phyloP scores from a whole-genome alignment of 1,140 invertebrate genomes.

The Oryzaephilus surinamensis region DNA sequence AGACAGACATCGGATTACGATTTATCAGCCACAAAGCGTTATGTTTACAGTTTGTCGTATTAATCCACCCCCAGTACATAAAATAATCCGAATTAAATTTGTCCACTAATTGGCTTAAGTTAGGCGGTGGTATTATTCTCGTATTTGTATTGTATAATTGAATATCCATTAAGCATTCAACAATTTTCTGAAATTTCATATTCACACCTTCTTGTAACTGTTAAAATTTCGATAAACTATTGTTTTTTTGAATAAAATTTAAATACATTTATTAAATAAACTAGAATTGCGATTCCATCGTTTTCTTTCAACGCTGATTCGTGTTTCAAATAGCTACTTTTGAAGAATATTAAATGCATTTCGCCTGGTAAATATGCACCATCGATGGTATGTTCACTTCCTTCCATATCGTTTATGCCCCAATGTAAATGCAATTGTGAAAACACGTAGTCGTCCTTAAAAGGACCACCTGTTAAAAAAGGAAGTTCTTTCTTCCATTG shows the following conservation, averaged over 20 bases:
- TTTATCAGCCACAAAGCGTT: slow-evolving; percentile 33
- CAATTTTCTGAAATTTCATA: too few relatives aligned
- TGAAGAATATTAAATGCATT: slow-evolving; percentile 46
- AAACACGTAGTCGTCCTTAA: slow-evolving; percentile 52
- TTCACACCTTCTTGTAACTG: too few relatives aligned
- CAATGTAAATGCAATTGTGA: slow-evolving; percentile 77
- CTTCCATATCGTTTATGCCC: slow-evolving; percentile 55
- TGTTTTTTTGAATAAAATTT: too few relatives aligned
- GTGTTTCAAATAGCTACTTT: slow-evolving; percentile 44
- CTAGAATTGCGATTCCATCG: slow-evolving; percentile 46
- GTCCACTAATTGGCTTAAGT: too few relatives aligned
- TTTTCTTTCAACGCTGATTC: slow-evolving; percentile 42
- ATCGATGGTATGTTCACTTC: slow-evolving; percentile 70
- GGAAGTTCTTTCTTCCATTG: slow-evolving; percentile 46
- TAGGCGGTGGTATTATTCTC: too few relatives aligned
- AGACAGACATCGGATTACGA: slow-evolving; percentile 29
- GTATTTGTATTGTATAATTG: too few relatives aligned
- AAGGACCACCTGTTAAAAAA: slow-evolving; percentile 47
- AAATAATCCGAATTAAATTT: slow-evolving; percentile 51
- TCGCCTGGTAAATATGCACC: slow-evolving; percentile 47
- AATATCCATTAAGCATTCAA: too few relatives aligned
- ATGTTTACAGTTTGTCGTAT: slow-evolving; percentile 25
- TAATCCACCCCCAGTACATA: slow-evolving; percentile 54
- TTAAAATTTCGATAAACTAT: too few relatives aligned
- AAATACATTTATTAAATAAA: slow-evolving; percentile 50